A percentile compares a stretch with the other conserved stretches of the same genome.
Conservation (phyloP, 1,140 invertebrate species). For the Cecropterus lyciades region DNA sequence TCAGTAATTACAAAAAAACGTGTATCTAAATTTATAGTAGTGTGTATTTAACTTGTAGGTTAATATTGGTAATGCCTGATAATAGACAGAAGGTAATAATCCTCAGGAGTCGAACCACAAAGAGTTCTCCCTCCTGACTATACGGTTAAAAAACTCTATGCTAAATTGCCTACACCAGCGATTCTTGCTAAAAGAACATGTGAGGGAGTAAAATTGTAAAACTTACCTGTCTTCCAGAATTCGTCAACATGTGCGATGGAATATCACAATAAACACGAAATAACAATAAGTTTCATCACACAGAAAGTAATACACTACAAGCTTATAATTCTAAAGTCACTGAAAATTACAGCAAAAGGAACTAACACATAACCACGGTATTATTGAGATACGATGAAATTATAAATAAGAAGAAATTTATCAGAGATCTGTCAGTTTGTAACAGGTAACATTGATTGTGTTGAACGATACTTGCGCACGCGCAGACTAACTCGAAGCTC, state of each 20-base stretch:
- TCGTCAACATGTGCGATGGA: neutral
- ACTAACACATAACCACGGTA: neutral
- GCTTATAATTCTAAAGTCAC: neutral
- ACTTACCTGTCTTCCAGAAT: constrained; percentile 4
- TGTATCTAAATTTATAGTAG: no score
- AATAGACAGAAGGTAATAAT: no score
- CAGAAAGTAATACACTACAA: neutral
- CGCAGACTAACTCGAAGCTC: constrained; percentile 17
- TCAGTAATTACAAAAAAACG: no score
- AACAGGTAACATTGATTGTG: constrained; percentile 17
- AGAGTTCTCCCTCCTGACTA: no score
- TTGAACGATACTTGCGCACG: constrained; percentile 13
- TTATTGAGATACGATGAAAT: neutral
- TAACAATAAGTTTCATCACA: constrained; percentile 1
- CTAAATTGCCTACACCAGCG: no score
- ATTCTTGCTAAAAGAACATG: no score
- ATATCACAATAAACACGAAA: constrained; percentile 14
- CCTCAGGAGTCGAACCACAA: no score
- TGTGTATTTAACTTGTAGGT: no score
- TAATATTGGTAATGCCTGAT: no score
- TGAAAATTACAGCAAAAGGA: neutral
- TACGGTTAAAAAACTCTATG: no score
- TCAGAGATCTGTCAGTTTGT: neutral
- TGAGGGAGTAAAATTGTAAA: no score
- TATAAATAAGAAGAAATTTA: neutral